Conservation (phyloP, 2,888 invertebrate species). For the Pandemis cinnamomeana region DNA sequence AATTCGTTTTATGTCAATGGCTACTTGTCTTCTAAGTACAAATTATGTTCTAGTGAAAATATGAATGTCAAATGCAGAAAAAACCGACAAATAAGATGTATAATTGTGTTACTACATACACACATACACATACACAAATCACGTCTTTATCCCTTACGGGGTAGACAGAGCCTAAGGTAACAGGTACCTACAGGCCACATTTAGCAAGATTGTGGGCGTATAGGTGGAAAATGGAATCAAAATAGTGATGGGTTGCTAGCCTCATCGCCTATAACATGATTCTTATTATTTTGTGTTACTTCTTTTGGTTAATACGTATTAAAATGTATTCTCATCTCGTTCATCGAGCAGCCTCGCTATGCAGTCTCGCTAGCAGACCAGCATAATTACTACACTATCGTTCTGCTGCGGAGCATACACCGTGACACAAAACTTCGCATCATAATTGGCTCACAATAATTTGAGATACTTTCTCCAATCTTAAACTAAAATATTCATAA, state of each 20-base stretch:
- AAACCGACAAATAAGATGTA: neutral
- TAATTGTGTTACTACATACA: neutral
- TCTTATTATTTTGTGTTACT: neutral
- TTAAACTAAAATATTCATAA: slow-evolving; percentile 67
- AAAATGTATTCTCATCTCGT: slow-evolving; percentile 23
- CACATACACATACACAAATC: too few species aligned
- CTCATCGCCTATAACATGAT: too few species aligned
- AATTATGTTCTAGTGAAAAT: neutral
- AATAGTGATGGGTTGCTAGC: too few species aligned
- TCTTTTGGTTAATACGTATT: slow-evolving; percentile 15
- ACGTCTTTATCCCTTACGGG: too few species aligned
- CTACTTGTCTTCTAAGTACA: neutral
- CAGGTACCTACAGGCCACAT: too few species aligned
- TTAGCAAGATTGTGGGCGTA: too few species aligned
- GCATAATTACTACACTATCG: slow-evolving; percentile 34
- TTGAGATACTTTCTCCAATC: slow-evolving; percentile 74
- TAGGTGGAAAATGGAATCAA: too few species aligned
- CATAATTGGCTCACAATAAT: slow-evolving; percentile 79
- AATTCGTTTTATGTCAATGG: neutral
- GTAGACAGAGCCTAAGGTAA: too few species aligned
- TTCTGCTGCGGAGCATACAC: slow-evolving; percentile 48
- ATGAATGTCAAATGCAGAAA: neutral
- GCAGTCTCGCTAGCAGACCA: slow-evolving; percentile 46
- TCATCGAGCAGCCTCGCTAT: slow-evolving; percentile 21
- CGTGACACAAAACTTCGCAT: slow-evolving; percentile 66